phyloP scores from a whole-genome alignment of 2,888 invertebrate species.

The Drosophila kanekoi region DNA sequence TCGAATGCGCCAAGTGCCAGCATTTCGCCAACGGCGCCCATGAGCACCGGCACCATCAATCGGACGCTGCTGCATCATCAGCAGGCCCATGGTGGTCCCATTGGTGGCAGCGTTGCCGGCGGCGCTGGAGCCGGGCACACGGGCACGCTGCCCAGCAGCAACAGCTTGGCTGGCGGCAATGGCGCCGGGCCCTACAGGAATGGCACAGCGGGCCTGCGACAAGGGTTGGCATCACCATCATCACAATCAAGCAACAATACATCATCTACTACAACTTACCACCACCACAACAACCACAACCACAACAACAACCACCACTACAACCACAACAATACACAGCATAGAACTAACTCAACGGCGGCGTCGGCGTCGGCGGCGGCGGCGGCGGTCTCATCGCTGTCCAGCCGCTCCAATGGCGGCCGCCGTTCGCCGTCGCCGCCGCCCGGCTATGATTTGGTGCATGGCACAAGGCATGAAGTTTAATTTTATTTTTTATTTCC shows the following conservation, averaged over 20 bases:
- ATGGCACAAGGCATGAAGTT: slow-evolving; percentile 86
- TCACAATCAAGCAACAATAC: slow-evolving; percentile 74
- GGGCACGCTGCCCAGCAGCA: slow-evolving; percentile 73
- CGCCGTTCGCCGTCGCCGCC: slow-evolving; percentile 85
- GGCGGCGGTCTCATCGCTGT: slow-evolving; percentile 58
- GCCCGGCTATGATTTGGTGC: slow-evolving; percentile 86
- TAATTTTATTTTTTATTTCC: slow-evolving; percentile 70
- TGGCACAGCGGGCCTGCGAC: slow-evolving; percentile 83
- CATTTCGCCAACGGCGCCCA: slow-evolving; percentile 84
- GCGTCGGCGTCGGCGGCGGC: slow-evolving; percentile 71
- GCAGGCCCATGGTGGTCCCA: slow-evolving; percentile 75
- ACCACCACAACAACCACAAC: slow-evolving; percentile 57
- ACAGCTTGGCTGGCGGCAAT: slow-evolving; percentile 73
- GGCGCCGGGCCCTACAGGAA: slow-evolving; percentile 77
- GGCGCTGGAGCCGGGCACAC: slow-evolving; percentile 59
- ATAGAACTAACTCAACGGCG: slow-evolving; percentile 81
- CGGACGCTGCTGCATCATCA: slow-evolving; percentile 85
- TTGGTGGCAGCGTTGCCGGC: slow-evolving; percentile 62
- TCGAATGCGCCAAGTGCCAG: slow-evolving; percentile 83
- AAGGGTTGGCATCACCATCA: slow-evolving; percentile 84
- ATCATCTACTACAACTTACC: slow-evolving; percentile 70
- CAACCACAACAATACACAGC: slow-evolving; percentile 77
- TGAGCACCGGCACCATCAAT: slow-evolving; percentile 84
- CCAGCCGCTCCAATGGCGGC: slow-evolving; percentile 65
- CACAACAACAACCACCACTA: slow-evolving; percentile 68